phyloP scores from a whole-genome alignment of 2,113 vertebrate species.

The Merops nubicus region DNA sequence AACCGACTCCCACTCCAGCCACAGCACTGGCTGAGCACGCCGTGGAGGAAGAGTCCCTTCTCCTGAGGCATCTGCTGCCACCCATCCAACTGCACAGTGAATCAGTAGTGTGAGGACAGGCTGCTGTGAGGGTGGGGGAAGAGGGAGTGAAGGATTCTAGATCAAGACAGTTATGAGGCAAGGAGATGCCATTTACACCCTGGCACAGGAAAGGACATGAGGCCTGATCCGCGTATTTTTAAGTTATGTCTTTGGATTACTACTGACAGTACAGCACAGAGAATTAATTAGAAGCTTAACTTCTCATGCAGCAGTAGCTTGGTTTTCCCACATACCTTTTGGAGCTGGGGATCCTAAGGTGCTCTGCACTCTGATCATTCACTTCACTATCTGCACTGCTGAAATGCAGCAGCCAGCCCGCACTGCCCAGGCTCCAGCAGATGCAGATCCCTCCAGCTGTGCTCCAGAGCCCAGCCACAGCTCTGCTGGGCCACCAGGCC shows the following conservation, averaged over 20 bases:
- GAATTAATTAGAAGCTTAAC: background rate
- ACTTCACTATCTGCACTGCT: background rate
- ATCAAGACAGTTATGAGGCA: slow-evolving; percentile 13
- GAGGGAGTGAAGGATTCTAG: slow-evolving; percentile 1
- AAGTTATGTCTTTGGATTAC: background rate
- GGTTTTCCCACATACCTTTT: background rate
- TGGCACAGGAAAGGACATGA: background rate
- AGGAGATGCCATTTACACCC: background rate
- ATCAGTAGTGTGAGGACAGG: slow-evolving; percentile 65
- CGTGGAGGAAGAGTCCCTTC: slow-evolving; percentile 67
- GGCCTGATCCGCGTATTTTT: background rate
- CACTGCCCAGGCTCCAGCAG: background rate
- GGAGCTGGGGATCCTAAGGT: background rate
- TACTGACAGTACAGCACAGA: background rate
- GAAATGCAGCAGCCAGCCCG: background rate
- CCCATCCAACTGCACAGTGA: slow-evolving; percentile 63
- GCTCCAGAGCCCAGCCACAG: background rate
- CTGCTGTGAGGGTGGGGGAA: slow-evolving; percentile 47
- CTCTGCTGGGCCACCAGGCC: background rate
- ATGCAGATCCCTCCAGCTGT: background rate
- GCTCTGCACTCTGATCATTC: background rate
- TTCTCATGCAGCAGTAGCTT: background rate
- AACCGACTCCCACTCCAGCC: slow-evolving; percentile 68
- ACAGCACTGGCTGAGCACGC: slow-evolving; percentile 67
- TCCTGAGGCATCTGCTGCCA: slow-evolving; percentile 66